Conservation (phyloP, 2,797 vertebrate species). For the Morus bassanus region DNA sequence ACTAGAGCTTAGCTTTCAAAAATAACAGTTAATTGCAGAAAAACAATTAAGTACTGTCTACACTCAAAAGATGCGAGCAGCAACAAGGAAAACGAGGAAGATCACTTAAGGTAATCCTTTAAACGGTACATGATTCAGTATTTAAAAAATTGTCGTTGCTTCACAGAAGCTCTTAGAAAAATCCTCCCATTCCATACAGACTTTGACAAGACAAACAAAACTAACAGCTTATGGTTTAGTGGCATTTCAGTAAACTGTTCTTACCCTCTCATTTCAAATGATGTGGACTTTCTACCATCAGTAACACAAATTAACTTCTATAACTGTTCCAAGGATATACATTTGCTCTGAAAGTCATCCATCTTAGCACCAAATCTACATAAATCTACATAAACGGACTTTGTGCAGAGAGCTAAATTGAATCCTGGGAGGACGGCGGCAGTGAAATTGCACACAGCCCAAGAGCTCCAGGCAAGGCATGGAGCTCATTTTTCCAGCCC, state of each 20-base stretch:
- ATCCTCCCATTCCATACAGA: neutral
- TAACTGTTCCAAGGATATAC: neutral
- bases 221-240: neutral
- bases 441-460: neutral
- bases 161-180: neutral
- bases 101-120: neutral
- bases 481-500: constrained; percentile 49
- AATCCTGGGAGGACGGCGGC: neutral
- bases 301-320: neutral
- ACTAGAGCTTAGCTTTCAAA: neutral
- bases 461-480: constrained; percentile 1
- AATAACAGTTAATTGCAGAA: neutral
- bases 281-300: neutral
- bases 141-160: neutral
- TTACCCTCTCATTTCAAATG: neutral
- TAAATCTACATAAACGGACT: constrained; percentile 30
- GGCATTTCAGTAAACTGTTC: neutral
- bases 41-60: neutral
- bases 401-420: neutral
- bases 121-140: neutral
- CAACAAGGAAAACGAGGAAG: neutral
- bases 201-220: neutral
- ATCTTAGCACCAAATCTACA: constrained; percentile 8
- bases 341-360: neutral
- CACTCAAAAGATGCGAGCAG: neutral